These are phyloP conservation scores for Loriculus beryllinus DNA, from an alignment of 2,797 vertebrate species.

Conservation along the genomic window DNA sequence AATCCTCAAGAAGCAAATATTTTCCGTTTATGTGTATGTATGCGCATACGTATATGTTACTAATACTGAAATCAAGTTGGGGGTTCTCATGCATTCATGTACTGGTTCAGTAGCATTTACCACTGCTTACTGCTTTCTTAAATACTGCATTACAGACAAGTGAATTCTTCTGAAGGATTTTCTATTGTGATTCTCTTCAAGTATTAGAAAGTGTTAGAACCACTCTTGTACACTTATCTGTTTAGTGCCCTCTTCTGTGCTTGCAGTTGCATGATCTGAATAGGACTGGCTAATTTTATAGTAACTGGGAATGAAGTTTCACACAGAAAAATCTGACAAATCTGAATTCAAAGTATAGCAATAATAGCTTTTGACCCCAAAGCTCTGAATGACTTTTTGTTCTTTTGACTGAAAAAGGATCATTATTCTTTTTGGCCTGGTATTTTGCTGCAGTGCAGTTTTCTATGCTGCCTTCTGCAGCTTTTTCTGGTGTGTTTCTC, in stretches of 20 bases:
- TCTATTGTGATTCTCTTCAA: neutral
- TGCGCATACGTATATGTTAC: neutral
- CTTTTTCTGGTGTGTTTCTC: neutral
- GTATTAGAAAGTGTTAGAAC: neutral
- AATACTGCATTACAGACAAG: neutral
- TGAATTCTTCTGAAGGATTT: neutral
- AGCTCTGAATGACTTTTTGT: neutral
- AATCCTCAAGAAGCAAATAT: neutral
- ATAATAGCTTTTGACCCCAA: neutral
- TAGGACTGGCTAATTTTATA: neutral
- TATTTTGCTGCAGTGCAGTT: slow-evolving; percentile 15
- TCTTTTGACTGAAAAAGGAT: neutral
- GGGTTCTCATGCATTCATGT: neutral
- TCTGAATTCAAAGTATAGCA: neutral
- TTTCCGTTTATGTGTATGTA: neutral
- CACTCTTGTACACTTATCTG: neutral
- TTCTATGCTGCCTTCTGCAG: neutral
- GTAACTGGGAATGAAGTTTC: neutral
- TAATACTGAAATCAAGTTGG: neutral
- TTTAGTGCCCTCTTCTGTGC: neutral
- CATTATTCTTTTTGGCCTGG: neutral
- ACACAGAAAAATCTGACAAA: neutral
- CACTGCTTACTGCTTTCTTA: neutral
- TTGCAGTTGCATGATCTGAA: neutral
- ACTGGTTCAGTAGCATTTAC: neutral